Conservation (phyloP, 2,797 vertebrate species). For the Pseudopleuronectes americanus region DNA sequence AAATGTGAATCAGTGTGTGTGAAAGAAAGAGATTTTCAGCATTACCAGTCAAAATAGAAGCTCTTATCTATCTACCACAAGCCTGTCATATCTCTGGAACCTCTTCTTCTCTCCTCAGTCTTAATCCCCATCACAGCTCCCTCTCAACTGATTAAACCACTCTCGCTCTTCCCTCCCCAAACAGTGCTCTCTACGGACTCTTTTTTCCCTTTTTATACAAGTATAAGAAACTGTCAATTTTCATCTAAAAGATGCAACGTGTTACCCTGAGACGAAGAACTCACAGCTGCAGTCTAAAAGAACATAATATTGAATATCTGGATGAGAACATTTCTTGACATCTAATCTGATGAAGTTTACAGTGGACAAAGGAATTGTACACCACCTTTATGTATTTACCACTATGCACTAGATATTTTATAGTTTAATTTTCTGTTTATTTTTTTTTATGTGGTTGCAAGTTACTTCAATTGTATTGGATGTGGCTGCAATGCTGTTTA, state of each 20-base stretch:
- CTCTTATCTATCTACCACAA: conserved; percentile 29
- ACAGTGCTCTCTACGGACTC: no score
- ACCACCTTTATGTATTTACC: no score
- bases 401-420: no score
- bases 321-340: neutral
- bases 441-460: no score
- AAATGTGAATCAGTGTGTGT: conserved; percentile 8
- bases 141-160: neutral
- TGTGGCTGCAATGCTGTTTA: no score
- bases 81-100: conserved; percentile 18
- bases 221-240: neutral
- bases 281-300: neutral
- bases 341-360: neutral
- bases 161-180: neutral
- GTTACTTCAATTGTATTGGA: no score
- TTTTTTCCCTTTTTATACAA: neutral
- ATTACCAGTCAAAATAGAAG: conserved; percentile 32
- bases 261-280: neutral
- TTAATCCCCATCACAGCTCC: neutral
- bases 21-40: conserved; percentile 20
- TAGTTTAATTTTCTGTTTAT: no score
- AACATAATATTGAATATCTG: neutral
- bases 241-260: neutral
- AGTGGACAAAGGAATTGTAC: neutral
- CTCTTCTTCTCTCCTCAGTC: neutral